These are phyloP conservation scores for Hofmannophila pseudospretella DNA, from an alignment of 2,888 invertebrate genomes.

Conservation along the genomic window DNA sequence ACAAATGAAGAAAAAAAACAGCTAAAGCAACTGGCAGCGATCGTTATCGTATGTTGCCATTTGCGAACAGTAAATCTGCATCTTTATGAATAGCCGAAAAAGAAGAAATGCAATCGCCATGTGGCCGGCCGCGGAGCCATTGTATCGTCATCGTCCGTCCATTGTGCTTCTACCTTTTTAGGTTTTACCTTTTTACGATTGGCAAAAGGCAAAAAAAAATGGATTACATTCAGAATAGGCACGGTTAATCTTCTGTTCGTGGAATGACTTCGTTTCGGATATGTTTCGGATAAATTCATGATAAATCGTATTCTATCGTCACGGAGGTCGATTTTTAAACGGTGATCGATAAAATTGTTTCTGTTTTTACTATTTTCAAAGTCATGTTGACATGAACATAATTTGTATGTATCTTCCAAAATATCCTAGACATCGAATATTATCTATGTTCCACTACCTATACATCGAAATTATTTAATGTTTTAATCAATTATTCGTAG, in stretches of 20 bases:
- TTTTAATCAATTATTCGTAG: too few species aligned
- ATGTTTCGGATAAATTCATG: too few species aligned
- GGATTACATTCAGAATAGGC: constrained; percentile 55
- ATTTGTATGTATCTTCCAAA: too few species aligned
- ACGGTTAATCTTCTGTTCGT: constrained; percentile 41
- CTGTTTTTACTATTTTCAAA: too few species aligned
- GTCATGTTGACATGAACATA: too few species aligned
- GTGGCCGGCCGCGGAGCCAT: constrained; percentile 50
- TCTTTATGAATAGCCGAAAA: constrained; percentile 52
- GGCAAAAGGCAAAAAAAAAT: constrained; percentile 48
- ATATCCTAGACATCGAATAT: too few species aligned
- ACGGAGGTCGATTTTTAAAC: neutral
- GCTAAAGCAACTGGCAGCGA: constrained; percentile 5
- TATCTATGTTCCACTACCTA: too few species aligned
- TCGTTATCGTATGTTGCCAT: constrained; percentile 45
- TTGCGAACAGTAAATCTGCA: constrained; percentile 57
- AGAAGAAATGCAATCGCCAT: constrained; percentile 51
- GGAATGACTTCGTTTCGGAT: constrained; percentile 28
- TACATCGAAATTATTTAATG: too few species aligned
- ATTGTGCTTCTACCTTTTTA: constrained; percentile 55
- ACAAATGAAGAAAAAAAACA: constrained; percentile 5
- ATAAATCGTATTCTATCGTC: constrained; percentile 7
- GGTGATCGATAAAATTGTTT: too few species aligned
- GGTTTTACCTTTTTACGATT: constrained; percentile 53
- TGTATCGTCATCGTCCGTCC: constrained; percentile 52